These are phyloP conservation scores for Pachypsylla venusta DNA, from an alignment of 1,140 invertebrate genomes.

Conservation along the genomic window DNA sequence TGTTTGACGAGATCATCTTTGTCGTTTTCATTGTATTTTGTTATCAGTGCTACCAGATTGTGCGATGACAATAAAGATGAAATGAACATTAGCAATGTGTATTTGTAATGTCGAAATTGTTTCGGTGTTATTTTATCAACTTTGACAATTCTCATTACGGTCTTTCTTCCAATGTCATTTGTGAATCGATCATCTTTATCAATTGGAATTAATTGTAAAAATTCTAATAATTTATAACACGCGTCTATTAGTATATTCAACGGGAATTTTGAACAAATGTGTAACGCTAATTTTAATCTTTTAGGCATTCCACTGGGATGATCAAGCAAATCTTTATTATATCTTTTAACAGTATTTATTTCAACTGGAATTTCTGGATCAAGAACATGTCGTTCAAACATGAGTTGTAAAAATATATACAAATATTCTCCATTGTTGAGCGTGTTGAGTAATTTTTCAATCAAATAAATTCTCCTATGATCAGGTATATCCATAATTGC, in stretches of 20 bases:
- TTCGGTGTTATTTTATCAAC: constrained; percentile 46
- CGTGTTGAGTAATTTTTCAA: constrained; percentile 58
- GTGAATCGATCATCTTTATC: constrained; percentile 33
- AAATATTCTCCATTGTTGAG: constrained; percentile 52
- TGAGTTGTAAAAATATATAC: constrained; percentile 55
- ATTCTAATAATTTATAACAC: constrained; percentile 47
- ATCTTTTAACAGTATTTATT: background rate
- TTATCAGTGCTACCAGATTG: constrained; percentile 39
- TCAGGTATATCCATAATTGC: constrained; percentile 77
- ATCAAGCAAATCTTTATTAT: background rate
- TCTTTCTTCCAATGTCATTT: constrained; percentile 4
- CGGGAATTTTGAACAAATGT: constrained; percentile 46
- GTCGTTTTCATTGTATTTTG: background rate
- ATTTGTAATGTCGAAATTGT: constrained; percentile 68
- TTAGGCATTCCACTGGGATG: constrained; percentile 28
- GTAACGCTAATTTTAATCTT: constrained; percentile 51
- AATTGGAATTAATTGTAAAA: constrained; percentile 46
- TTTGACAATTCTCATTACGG: constrained; percentile 41
- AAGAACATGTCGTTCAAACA: constrained; percentile 49
- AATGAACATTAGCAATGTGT: constrained; percentile 53
- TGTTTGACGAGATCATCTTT: background rate
- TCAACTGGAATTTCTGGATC: constrained; percentile 22
- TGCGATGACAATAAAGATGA: constrained; percentile 45
- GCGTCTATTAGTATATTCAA: constrained; percentile 43
- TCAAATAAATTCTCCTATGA: constrained; percentile 65